These are phyloP conservation scores for Dicaeum eximium DNA, from an alignment of 2,113 vertebrate species.

Conservation along the genomic window DNA sequence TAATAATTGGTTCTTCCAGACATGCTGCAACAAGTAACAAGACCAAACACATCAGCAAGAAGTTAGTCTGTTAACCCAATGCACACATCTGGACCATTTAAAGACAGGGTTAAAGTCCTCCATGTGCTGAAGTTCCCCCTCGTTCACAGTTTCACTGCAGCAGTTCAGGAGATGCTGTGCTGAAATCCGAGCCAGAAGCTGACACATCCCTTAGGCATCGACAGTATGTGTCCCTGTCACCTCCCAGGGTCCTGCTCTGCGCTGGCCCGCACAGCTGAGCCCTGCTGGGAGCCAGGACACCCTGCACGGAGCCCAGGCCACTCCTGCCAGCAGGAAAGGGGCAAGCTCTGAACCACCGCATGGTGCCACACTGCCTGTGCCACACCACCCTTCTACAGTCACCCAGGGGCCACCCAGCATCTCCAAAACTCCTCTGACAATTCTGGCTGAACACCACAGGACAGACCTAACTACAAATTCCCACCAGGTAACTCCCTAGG, in stretches of 20 bases:
- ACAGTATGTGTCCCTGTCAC: accelerated
- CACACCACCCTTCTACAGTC: accelerated
- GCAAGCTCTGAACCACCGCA: background rate
- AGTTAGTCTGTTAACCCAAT: background rate
- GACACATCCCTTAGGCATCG: background rate
- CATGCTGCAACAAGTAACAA: background rate
- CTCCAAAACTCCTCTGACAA: background rate
- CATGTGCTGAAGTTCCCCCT: background rate
- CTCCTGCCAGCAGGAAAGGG: background rate
- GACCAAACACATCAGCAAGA: background rate
- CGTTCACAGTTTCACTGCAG: accelerated
- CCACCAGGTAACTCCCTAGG: background rate
- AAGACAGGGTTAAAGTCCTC: background rate
- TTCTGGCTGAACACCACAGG: background rate
- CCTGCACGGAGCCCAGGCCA: background rate
- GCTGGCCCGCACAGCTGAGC: background rate
- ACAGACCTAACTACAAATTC: background rate
- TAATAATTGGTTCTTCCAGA: background rate
- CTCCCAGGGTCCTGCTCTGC: accelerated
- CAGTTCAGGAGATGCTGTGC: background rate
- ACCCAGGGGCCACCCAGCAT: background rate
- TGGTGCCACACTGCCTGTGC: background rate
- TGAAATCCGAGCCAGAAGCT: background rate
- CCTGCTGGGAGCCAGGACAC: background rate
- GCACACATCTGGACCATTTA: background rate